Base-by-base conservation (phyloP, 2,888 invertebrate genomes). In the Incurvaria masculella region DNA sequence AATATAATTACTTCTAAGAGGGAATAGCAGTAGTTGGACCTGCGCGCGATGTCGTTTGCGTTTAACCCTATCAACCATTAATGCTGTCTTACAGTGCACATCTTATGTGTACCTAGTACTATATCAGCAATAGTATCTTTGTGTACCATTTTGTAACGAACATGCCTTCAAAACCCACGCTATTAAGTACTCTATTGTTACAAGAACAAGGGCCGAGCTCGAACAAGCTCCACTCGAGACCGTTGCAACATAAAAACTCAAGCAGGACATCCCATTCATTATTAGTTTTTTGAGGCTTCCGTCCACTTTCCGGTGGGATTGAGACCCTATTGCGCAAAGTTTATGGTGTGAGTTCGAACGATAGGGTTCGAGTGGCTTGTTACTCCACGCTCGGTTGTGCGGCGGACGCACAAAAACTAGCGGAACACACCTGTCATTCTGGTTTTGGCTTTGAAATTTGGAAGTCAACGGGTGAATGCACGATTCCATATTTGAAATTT, bases 351-450 rank as follows among this genome's bases (percentile, higher is more conserved):
- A 33, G 14, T 33, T 33, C 14, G 11, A 3, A 33, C 33, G 14
- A 3, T 14, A 4, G 6, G 11, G 8, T 33, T 8, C 14, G 14
- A 33, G 33, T 6, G 14, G n/a, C n/a, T n/a, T n/a, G 33, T 33
- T 33, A 33, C 33, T n/a, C 33, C 33, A 33, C 4, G 8, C 11
- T 14, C 23, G 14, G 33, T 33, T 14, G 4, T 64, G 65, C 69
- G 73, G 75, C 73, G 76, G 76, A 78, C 78, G 76, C 74, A 72
- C 66, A 75, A 74, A 75, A 76, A 75, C 74, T 73, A 73, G 75
- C 69, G 73, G 74, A 74, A 75, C 75, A 69, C 76, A 76, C 78
- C 76, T 78, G 78, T 75, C 76, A 72, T 68, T 66, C 64, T 70
- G 70, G 73, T 74, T 75, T 73, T 76, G 68, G 75, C 75, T 76